Base-by-base conservation (phyloP, 2,113 vertebrate species). In the Scytalopus superciliaris region DNA sequence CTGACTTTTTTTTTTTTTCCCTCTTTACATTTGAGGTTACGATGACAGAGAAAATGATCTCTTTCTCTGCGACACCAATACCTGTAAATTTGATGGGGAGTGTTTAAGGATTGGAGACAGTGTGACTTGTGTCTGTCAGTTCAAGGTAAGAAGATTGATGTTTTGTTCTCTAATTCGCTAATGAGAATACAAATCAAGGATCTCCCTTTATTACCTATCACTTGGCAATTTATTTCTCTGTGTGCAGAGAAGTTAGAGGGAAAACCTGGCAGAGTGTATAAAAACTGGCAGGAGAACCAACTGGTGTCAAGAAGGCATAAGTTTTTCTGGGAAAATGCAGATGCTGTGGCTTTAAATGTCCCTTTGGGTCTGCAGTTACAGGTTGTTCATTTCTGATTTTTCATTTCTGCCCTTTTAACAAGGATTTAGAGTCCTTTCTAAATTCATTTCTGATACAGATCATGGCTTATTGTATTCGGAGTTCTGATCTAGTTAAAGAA, bases 21-120 rank as follows among this genome's bases (percentile, higher is more conserved):
- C 93, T 98, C 73, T 98, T 97, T 97, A 78, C 80, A 95, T 97
- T 98, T 94, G 98, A 99, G 99, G 99, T 98, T 99, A 98, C 45
- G 99, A 99, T 98, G 99, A 99, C 96, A 98, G 99, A 98, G 99
- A 99, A 98, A 99, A 99, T 33, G 99, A 99, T 98, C 98, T 99
- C 95, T 99, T 99, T 98, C 97, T 99, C 96, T 99, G 99, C 90
- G 99, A 99, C 97, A 99, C 99, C 97, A 99, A 99, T 98, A 99
- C 99, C 88, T 99, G 99, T 98, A 99, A 99, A 98, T 99, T 99
- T 94, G 99, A 99, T 64, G 99, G 99, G 78, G 99, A 99, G 96
- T 99, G 99, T 97, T 98, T 99, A 98, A 98, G 99, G 96, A 99
- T 99, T 93, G 99, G 99, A 98, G 99, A 99, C 98, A 99, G 99